Conservation (phyloP, 2,113 vertebrate genomes). For the Tupaia tana region DNA sequence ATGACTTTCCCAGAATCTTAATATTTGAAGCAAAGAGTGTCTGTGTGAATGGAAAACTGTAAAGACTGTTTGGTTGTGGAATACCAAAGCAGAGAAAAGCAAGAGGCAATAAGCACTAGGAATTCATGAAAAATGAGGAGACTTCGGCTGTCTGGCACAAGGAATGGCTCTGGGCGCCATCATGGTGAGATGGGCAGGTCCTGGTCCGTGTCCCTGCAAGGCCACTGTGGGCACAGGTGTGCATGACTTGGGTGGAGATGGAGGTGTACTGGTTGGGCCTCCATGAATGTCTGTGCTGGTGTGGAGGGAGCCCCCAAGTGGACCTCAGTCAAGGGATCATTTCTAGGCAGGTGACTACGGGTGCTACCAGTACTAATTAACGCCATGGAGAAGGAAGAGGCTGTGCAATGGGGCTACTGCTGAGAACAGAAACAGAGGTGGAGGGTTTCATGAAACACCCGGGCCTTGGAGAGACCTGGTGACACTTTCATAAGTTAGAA, state of each 20-base stretch:
- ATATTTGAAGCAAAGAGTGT: background rate
- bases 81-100: background rate
- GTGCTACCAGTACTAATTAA: background rate
- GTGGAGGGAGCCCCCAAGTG: background rate
- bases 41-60: background rate
- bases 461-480: background rate
- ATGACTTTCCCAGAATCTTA: no score
- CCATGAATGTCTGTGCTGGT: rapidly evolving
- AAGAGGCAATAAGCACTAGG: background rate
- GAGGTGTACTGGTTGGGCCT: no score
- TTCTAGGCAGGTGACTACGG: background rate
- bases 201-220: background rate
- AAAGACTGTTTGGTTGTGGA: background rate
- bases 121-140: no score
- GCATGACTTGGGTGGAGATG: background rate
- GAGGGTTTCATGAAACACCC: background rate
- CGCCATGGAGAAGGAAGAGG: background rate
- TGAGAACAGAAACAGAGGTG: background rate
- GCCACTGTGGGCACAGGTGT: rapidly evolving
- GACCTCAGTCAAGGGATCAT: background rate
- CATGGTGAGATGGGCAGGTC: rapidly evolving
- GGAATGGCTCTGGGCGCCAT: background rate
- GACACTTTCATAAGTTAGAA: background rate
- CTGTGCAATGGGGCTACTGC: background rate
- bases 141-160: rapidly evolving